Evolutionary conservation across 2,797 vertebrate species (phyloP), one percentile per base, ranked within the genome.

Genomic region (Neosilurus hyrtlii): DNA sequence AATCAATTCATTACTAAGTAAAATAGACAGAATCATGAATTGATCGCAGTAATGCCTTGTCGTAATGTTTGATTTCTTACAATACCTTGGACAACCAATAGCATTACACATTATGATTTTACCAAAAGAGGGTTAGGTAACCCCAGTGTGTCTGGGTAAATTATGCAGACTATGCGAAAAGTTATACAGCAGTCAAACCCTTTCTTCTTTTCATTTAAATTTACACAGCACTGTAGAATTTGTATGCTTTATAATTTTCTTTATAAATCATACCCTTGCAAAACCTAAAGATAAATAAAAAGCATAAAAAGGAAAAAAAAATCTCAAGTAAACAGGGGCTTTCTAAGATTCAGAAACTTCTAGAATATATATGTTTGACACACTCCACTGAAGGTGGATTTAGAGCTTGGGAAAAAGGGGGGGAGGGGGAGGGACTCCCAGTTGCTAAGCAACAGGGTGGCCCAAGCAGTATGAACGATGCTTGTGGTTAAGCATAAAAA

Each of bases 401-500:
- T 91, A 86, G 85, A 90, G 92, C 89, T 88, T 90, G 92, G 89
- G 66, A 20, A 52, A 54, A 65, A 73, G 35, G 15, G 26, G 22
- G 22, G 56, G 16, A 12, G 2, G 24, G 26, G 51, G 52, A 18
- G 12, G 10, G 14, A 66, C 89, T 92, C 93, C 88, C 88, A 90
- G 94, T 95, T 95, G 94, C 94, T 94, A 94, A 94, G 94, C 94
- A 94, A 95, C 94, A 92, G 89, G 92, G 92, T 91, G 92, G 92
- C 74, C 91, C 92, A 91, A 88, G 91, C 89, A 89, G 88, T 82
- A 88, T 91, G 90, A 93, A 89, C 90, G 89, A 92, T 91, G 86
- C 80, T 86, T 83, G 86, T 84, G 84, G 90, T 73, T 75, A 62
- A 82, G 81, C 83, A 77, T 77, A 54, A 85, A 84, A 80, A 76